phyloP scores from a whole-genome alignment of 2,113 vertebrate genomes.

The Pelecanoides urinatrix region DNA sequence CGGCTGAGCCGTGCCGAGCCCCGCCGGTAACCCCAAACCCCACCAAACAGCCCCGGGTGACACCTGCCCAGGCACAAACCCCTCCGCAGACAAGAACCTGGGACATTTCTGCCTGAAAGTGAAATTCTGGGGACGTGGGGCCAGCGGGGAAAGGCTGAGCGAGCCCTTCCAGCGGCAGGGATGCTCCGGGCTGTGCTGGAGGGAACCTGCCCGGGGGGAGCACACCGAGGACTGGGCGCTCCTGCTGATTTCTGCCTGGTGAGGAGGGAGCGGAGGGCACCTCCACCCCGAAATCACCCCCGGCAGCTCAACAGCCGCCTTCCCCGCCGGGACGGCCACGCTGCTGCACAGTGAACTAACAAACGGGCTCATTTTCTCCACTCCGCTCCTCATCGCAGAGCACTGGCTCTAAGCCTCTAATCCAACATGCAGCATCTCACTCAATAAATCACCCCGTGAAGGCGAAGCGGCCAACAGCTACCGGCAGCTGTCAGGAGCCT shows the following conservation, averaged over 20 bases:
- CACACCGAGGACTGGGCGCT: accelerated
- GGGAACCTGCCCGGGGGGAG: neutral
- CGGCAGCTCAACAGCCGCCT: accelerated
- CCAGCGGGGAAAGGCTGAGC: neutral
- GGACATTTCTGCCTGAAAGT: neutral
- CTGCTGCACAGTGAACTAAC: accelerated
- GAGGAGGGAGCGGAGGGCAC: neutral
- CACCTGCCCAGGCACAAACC: neutral
- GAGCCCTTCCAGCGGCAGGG: neutral
- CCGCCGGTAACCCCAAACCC: neutral
- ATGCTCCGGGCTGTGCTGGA: accelerated
- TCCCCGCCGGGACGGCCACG: accelerated
- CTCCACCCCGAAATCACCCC: accelerated
- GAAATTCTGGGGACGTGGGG: accelerated
- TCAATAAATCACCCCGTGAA: neutral
- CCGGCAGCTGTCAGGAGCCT: neutral
- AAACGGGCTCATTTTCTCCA: neutral
- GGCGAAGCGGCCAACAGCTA: neutral
- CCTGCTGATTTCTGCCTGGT: neutral
- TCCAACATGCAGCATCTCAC: neutral
- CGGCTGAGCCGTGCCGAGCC: too few relatives aligned
- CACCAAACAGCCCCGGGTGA: accelerated
- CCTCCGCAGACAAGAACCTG: accelerated
- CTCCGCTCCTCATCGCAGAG: neutral
- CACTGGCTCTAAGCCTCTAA: neutral